A percentile compares a stretch with the other conserved stretches of the same genome.
Evolutionary conservation across 1,140 invertebrate species (phyloP).

Genomic region (Campodea augens): DNA sequence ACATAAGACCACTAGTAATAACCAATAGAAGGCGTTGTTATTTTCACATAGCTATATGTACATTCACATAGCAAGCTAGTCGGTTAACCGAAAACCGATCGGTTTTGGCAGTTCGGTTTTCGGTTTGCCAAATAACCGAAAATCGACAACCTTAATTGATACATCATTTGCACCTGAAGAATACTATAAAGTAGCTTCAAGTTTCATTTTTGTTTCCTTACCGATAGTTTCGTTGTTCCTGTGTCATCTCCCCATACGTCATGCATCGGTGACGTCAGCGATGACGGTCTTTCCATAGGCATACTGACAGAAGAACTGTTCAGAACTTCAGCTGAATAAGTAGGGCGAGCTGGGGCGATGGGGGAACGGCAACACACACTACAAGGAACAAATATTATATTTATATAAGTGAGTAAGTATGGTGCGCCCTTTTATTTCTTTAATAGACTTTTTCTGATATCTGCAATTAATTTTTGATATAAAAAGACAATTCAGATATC

Average conservation of each 20-base stretch:
- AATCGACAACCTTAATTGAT: too few species aligned
- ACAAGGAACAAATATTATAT: constrained; percentile 7
- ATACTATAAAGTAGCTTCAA: neutral
- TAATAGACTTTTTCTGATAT: too few species aligned
- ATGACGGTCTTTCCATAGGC: constrained; percentile 6
- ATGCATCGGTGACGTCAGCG: constrained; percentile 5
- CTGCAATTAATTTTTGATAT: too few species aligned
- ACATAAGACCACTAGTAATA: too few species aligned
- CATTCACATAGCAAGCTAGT: too few species aligned
- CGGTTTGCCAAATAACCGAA: too few species aligned
- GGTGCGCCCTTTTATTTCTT: too few species aligned
- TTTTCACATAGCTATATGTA: too few species aligned
- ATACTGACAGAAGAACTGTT: constrained; percentile 20
- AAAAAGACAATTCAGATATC: too few species aligned
- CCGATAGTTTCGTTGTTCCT: neutral
- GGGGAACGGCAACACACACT: constrained; percentile 58
- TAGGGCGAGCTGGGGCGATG: constrained; percentile 48
- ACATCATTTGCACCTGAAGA: neutral
- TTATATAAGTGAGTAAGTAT: neutral
- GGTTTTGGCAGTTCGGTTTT: too few species aligned
- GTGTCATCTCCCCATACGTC: constrained; percentile 9
- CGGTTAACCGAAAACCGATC: too few species aligned
- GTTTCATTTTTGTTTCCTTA: neutral
- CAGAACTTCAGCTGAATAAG: constrained; percentile 39
- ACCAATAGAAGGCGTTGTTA: too few species aligned